These are phyloP conservation scores for Tokudaia muenninki DNA, from an alignment of 2,797 vertebrate genomes.

Conservation along the genomic window DNA sequence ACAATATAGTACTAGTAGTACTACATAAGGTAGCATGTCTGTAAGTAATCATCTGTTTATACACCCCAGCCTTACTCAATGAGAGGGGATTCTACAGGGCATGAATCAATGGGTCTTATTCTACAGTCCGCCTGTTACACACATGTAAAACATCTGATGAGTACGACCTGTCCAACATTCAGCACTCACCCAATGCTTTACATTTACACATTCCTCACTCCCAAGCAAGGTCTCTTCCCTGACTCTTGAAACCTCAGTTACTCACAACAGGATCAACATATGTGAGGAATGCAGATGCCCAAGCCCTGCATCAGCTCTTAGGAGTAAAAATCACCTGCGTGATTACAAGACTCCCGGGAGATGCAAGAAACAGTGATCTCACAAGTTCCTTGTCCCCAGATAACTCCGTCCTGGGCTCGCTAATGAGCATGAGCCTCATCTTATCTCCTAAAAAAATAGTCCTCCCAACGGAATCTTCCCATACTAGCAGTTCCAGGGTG, in stretches of 20 bases:
- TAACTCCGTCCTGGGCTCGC: neutral
- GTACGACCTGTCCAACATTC: neutral
- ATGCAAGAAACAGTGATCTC: neutral
- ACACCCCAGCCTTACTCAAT: neutral
- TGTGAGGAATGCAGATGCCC: neutral
- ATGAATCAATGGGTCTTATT: neutral
- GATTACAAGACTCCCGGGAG: neutral
- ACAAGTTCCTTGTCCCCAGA: neutral
- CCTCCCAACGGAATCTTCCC: neutral
- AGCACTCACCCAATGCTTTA: neutral
- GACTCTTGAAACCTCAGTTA: neutral
- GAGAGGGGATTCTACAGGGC: neutral
- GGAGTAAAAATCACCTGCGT: neutral
- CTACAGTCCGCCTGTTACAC: neutral
- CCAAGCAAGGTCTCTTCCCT: neutral
- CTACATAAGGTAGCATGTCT: neutral
- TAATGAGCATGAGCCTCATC: neutral
- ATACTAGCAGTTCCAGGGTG: too few relatives aligned
- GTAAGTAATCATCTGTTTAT: neutral
- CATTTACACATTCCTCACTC: slow-evolving; percentile 51
- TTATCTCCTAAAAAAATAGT: neutral
- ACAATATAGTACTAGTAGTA: neutral
- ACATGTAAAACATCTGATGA: neutral
- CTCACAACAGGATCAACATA: neutral
- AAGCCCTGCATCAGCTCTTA: neutral